Conservation (phyloP, 2,113 vertebrate species). For the crab-eating macaque (Macaca fascicularis) region T2T-MFA8v1.1 NC_088381.1:18728001-18728500, state of each 20-base stretch:
- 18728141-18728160: neutral
- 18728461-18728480: too few species aligned
- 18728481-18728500: too few species aligned
- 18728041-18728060: slow-evolving; percentile 84
- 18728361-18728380: too few species aligned
- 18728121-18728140: neutral
- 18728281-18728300: too few species aligned
- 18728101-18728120: neutral
- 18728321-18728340: too few species aligned
- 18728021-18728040: slow-evolving; percentile 85
- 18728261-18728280: too few species aligned
- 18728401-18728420: too few species aligned
- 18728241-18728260: neutral
- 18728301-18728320: too few species aligned
- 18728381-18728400: too few species aligned
- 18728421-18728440: too few species aligned
- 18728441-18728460: too few species aligned
- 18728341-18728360: too few species aligned
- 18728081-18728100: neutral
- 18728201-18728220: neutral
- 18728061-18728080: slow-evolving; percentile 84
- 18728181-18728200: neutral
- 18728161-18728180: neutral
- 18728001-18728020: slow-evolving; percentile 78
- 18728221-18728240: neutral